A percentile compares a stretch with the other conserved stretches of the same genome.
Evolutionary conservation across 2,113 vertebrate genomes (phyloP).

Genomic region (Ochotona princeps): DNA sequence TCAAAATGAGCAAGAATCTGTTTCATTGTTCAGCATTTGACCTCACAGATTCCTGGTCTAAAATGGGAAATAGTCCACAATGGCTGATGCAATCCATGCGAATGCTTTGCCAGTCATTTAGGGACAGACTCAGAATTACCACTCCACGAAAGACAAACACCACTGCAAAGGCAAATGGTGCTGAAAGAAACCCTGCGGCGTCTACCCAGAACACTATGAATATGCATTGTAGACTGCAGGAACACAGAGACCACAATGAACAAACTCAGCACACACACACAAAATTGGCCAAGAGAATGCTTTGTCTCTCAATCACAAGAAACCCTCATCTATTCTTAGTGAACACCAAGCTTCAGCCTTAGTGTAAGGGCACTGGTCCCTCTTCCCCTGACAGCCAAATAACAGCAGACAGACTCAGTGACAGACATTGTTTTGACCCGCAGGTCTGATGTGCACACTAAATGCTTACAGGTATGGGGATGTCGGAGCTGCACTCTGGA

Average conservation of each 20-base stretch:
- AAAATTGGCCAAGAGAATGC: slow-evolving; percentile 67
- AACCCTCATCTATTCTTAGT: slow-evolving; percentile 42
- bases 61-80: slow-evolving; percentile 68
- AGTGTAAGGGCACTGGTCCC: not conserved
- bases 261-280: not conserved
- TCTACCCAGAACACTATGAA: slow-evolving; percentile 30
- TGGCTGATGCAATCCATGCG: slow-evolving; percentile 58
- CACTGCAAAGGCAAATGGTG: slow-evolving; percentile 18
- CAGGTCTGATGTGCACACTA: slow-evolving; percentile 46
- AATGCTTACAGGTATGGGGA: slow-evolving; percentile 57
- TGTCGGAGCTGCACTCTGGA: slow-evolving; percentile 38
- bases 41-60: slow-evolving; percentile 75
- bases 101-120: slow-evolving; percentile 40
- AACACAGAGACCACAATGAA: not conserved
- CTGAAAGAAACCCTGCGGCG: not conserved
- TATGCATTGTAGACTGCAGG: slow-evolving; percentile 30
- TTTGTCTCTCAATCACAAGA: slow-evolving; percentile 58
- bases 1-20: slow-evolving; percentile 67
- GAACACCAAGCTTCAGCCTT: slow-evolving; percentile 55
- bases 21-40: slow-evolving; percentile 67
- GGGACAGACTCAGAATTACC: slow-evolving; percentile 54
- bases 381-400: not conserved
- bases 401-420: slow-evolving; percentile 23
- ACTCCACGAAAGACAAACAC: slow-evolving; percentile 45
- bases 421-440: slow-evolving; percentile 39